Evolutionary conservation across 2,888 invertebrate species (phyloP).

Genomic region (Erebia epiphron): DNA sequence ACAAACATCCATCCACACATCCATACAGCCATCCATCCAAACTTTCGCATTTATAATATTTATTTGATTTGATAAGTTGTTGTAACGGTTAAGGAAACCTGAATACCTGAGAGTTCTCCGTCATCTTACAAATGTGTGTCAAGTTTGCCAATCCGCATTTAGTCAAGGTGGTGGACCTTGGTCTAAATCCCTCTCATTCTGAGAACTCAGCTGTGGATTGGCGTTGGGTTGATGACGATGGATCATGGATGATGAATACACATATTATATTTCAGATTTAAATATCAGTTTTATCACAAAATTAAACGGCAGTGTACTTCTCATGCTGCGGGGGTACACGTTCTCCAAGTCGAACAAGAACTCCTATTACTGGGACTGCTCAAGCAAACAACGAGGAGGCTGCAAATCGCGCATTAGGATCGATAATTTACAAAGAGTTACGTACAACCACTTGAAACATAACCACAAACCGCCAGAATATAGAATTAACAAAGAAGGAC

Average conservation of each 20-base stretch:
- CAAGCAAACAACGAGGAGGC: conserved; percentile 25
- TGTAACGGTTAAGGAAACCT: too few species aligned
- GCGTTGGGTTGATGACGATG: too few species aligned
- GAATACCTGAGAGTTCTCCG: too few species aligned
- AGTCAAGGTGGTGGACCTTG: too few species aligned
- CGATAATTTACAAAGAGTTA: neutral
- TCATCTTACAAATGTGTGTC: too few species aligned
- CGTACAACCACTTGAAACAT: neutral
- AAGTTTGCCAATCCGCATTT: too few species aligned
- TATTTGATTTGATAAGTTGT: too few species aligned
- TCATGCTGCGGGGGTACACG: conserved; percentile 39
- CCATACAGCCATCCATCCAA: too few species aligned
- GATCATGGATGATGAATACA: neutral
- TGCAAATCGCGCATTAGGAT: conserved; percentile 33
- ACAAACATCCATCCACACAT: too few species aligned
- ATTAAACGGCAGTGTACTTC: conserved; percentile 28
- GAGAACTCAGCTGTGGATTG: too few species aligned
- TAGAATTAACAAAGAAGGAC: neutral
- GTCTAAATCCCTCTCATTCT: too few species aligned
- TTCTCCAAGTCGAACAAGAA: conserved; percentile 35
- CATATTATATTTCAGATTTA: conserved; percentile 20
- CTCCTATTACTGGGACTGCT: conserved; percentile 40
- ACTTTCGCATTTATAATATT: too few species aligned
- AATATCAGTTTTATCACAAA: conserved; percentile 24
- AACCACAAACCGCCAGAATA: conserved; percentile 3